Conservation (phyloP, 2,888 invertebrate species). For the Lasioglossum figueresi region DNA sequence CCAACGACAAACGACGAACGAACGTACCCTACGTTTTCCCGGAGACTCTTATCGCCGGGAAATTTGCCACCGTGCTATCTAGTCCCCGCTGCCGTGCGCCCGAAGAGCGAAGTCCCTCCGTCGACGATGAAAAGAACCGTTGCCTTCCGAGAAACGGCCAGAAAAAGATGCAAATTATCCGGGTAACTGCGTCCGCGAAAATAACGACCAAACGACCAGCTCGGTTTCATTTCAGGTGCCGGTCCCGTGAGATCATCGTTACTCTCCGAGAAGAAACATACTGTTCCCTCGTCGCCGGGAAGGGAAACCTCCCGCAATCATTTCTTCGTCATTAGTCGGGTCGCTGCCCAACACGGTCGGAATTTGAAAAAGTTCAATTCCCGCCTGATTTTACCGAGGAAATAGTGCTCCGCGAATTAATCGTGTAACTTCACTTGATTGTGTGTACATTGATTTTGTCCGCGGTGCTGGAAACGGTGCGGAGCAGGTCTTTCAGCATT, state of each 20-base stretch:
- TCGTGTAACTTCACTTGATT: background rate
- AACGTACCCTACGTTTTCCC: slow-evolving; percentile 1
- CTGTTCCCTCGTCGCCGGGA: background rate
- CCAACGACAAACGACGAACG: slow-evolving; percentile 37
- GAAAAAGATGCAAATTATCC: slow-evolving; percentile 59
- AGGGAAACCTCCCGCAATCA: background rate
- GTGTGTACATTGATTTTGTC: background rate
- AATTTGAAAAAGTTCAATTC: background rate
- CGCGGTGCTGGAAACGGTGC: background rate
- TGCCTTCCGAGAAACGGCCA: slow-evolving; percentile 1
- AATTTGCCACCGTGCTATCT: slow-evolving; percentile 51
- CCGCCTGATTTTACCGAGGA: background rate
- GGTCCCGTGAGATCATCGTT: slow-evolving; percentile 14
- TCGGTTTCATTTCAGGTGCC: slow-evolving; percentile 41
- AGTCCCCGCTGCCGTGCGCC: background rate
- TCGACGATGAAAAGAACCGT: slow-evolving; percentile 37
- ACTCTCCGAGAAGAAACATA: background rate
- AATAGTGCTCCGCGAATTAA: background rate
- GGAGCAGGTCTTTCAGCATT: background rate
- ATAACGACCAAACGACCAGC: slow-evolving; percentile 49
- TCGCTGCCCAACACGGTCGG: background rate
- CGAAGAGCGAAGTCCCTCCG: slow-evolving; percentile 22
- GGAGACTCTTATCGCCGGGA: slow-evolving; percentile 53
- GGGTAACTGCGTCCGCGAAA: slow-evolving; percentile 49
- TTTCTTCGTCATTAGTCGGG: background rate